Evolutionary conservation across 2,888 invertebrate genomes (phyloP), one percentile per base, ranked within the genome.

Genomic region (Osmoderma eremita): DNA sequence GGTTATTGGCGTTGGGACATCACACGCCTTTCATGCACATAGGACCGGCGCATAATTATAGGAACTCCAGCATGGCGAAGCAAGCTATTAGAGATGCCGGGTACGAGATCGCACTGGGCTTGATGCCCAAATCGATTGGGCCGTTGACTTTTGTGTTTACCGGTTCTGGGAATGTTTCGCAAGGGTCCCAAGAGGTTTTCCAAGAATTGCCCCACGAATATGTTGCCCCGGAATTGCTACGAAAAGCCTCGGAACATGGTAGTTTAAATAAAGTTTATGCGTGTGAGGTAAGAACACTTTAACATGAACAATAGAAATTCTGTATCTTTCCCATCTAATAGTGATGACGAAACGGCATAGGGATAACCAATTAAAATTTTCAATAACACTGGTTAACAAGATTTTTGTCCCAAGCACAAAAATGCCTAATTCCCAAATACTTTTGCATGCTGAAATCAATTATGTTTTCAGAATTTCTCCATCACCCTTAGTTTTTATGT

Each of bases 1-100:
- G 99, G 54, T 86, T 97, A 1, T 84, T 99, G 63, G 98, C 98
- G 0, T 84, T 99, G 20, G 99, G 99, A 0, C 98, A 99, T 81
- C 99, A 99, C 79, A 99, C 99, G 0, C 99, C 99, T 0, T 99
- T 99, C 78, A 97, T 99, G 98, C 97, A 99, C 79, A 94, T 99
- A 71, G 98, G 97, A 0, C 96, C 97, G 3, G 97, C 99, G 0
- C 99, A 99, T 79, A 99, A 99, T 83, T 99, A 99, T 83, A 88
- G 98, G 38, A 97, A 94, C 81, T 97, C 96, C 0, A 96, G 95
- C 75, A 97, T 98, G 95, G 98, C 98, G 0, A 88, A 94, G 22
- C 98, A 99, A 82, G 96, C 98, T 0, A 93, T 99, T 45, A 86
- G 99, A 15, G 99, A 99, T 80, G 96, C 97, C n/a, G 99, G 99